Evolutionary conservation across 64 coral and sea anemone genomes (phyloP).

Genomic region (Actinia equina): DNA sequence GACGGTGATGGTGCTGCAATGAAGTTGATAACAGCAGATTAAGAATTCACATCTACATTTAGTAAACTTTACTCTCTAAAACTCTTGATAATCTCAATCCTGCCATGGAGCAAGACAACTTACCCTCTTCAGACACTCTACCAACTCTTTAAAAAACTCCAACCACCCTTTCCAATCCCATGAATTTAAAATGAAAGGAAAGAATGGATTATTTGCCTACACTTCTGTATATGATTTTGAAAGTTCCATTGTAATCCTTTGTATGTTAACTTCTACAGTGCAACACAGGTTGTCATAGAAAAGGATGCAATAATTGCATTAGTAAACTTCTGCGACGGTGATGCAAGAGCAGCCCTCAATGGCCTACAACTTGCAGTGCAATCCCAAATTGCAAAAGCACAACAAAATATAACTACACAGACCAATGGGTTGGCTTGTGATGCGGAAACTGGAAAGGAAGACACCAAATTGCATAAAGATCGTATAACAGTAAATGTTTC

Average conservation of each 20-base stretch:
- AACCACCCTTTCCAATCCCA: too few relatives aligned
- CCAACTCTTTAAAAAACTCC: too few relatives aligned
- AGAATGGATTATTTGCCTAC: background rate
- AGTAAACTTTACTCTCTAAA: too few relatives aligned
- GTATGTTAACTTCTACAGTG: background rate
- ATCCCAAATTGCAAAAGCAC: constrained; percentile 65
- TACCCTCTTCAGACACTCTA: too few relatives aligned
- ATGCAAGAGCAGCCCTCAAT: constrained; percentile 95
- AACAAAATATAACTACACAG: constrained; percentile 1
- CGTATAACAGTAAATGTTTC: constrained; percentile 51
- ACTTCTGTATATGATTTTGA: background rate
- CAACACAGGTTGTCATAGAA: constrained; percentile 29
- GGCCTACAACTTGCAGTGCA: constrained; percentile 90
- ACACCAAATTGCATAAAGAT: background rate
- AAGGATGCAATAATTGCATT: constrained; percentile 68
- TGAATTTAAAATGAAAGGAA: too few relatives aligned
- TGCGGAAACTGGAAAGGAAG: background rate
- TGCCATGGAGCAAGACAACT: too few relatives aligned
- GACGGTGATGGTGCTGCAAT: too few relatives aligned
- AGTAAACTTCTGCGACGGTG: constrained; percentile 92
- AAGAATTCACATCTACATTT: too few relatives aligned
- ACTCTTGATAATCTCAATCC: too few relatives aligned
- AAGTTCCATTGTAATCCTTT: background rate
- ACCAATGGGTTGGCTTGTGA: background rate
- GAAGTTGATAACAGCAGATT: too few relatives aligned